These are phyloP conservation scores for Neodiprion virginianus DNA, from an alignment of 1,140 invertebrate species.

Conservation along the genomic window DNA sequence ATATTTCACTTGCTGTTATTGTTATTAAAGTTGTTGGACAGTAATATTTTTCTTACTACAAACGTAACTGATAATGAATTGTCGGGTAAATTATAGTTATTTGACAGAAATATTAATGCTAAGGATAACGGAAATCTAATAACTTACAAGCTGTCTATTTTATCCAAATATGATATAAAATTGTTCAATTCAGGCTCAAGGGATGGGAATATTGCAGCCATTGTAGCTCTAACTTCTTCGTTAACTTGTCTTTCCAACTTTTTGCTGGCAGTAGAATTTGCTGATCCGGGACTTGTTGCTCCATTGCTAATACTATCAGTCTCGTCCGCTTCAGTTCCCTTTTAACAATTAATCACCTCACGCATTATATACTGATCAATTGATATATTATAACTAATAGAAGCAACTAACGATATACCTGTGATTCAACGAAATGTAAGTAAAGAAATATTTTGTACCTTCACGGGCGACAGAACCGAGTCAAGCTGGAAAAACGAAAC, in stretches of 20 bases:
- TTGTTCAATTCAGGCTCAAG: constrained; percentile 85
- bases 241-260: constrained; percentile 75
- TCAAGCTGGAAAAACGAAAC: constrained; percentile 92
- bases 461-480: constrained; percentile 59
- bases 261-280: constrained; percentile 61
- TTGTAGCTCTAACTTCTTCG: constrained; percentile 83
- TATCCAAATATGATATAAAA: constrained; percentile 86
- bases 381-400: neutral
- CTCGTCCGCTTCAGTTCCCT: constrained; percentile 48
- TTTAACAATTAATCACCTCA: too few relatives aligned
- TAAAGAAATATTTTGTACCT: constrained; percentile 40
- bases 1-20: neutral
- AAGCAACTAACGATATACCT: neutral
- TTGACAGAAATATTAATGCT: constrained; percentile 12
- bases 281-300: constrained; percentile 50
- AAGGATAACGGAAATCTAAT: constrained; percentile 13
- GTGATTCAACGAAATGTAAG: neutral
- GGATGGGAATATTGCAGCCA: constrained; percentile 85
- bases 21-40: neutral
- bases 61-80: too few relatives aligned
- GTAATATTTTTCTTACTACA: too few relatives aligned
- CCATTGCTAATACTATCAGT: constrained; percentile 44
- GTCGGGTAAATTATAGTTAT: neutral
- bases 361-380: too few relatives aligned
- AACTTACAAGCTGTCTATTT: constrained; percentile 86